phyloP scores from a whole-genome alignment of 1,140 invertebrate species.

The Calycopis cecrops region DNA sequence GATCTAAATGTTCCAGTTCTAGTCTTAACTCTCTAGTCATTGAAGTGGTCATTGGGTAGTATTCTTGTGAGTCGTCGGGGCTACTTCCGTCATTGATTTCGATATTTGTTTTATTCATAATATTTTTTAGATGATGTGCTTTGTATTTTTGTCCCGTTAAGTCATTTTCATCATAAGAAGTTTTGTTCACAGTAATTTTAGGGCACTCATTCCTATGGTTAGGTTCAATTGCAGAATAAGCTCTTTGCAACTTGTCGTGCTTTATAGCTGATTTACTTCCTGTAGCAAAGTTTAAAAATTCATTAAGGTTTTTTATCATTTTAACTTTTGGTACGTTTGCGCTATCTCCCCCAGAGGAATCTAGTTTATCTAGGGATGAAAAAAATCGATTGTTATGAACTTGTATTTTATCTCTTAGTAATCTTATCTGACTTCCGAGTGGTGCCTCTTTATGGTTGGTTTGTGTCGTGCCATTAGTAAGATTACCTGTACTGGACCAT shows the following conservation, averaged over 20 bases:
- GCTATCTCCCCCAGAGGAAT: slow-evolving; percentile 41
- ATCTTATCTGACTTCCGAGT: slow-evolving; percentile 60
- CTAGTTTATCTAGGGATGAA: slow-evolving; percentile 74
- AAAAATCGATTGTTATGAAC: slow-evolving; percentile 71
- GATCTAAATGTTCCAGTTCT: slow-evolving; percentile 87
- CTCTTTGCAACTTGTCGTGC: slow-evolving; percentile 50
- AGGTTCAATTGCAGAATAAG: slow-evolving; percentile 47
- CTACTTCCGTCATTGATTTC: slow-evolving; percentile 78
- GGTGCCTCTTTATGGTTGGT: slow-evolving; percentile 46
- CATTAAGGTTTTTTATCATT: slow-evolving; percentile 89
- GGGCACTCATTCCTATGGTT: slow-evolving; percentile 43
- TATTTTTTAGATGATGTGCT: slow-evolving; percentile 24
- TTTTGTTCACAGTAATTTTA: slow-evolving; percentile 56
- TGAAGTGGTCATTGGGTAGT: slow-evolving; percentile 90
- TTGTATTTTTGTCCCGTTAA: slow-evolving; percentile 41
- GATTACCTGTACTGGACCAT: slow-evolving; percentile 53
- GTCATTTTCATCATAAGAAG: slow-evolving; percentile 53
- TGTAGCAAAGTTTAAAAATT: slow-evolving; percentile 86
- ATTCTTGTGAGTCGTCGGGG: slow-evolving; percentile 87
- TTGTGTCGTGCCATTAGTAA: slow-evolving; percentile 49
- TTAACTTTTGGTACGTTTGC: slow-evolving; percentile 64
- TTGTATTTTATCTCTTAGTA: slow-evolving; percentile 65
- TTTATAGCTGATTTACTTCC: slow-evolving; percentile 75
- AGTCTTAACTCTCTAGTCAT: slow-evolving; percentile 87
- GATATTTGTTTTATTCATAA: slow-evolving; percentile 39